Percentiles rank a stretch among this genome's conserved stretches.
These are phyloP conservation scores for Corythucha ciliata DNA, from an alignment of 2,888 invertebrate species.

Conservation along the genomic window DNA sequence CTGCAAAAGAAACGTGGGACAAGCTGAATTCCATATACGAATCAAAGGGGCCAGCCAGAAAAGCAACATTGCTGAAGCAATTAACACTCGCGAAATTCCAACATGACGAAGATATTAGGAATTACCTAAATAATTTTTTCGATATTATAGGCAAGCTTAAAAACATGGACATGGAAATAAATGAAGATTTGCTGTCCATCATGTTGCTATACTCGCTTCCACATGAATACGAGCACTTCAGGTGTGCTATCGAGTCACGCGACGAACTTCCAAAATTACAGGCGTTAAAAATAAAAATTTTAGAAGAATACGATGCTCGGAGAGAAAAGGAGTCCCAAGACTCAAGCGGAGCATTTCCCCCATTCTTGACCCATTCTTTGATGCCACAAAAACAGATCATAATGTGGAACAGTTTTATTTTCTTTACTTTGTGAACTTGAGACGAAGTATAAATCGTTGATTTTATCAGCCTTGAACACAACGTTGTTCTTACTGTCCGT, in stretches of 20 bases:
- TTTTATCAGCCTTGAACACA: too few species aligned
- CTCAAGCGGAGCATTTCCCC: too few species aligned
- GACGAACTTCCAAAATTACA: slow-evolving; percentile 38
- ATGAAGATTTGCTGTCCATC: slow-evolving; percentile 2
- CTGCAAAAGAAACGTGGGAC: slow-evolving; percentile 29
- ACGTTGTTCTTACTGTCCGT: too few species aligned
- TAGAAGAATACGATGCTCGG: slow-evolving; percentile 14
- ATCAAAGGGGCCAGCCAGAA: slow-evolving; percentile 1
- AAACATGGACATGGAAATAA: slow-evolving; percentile 36
- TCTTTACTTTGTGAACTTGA: too few species aligned
- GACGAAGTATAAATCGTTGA: too few species aligned
- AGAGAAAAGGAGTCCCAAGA: too few species aligned
- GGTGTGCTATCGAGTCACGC: slow-evolving; percentile 38
- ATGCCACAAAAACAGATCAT: too few species aligned
- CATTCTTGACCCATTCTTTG: too few species aligned
- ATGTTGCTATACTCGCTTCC: slow-evolving; percentile 33
- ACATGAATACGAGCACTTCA: not conserved
- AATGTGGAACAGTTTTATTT: too few species aligned
- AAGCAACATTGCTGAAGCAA: slow-evolving; percentile 5
- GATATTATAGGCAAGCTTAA: slow-evolving; percentile 35
- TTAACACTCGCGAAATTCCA: slow-evolving; percentile 37
- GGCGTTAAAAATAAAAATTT: slow-evolving; percentile 35
- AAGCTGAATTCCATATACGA: not conserved
- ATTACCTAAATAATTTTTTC: slow-evolving; percentile 39
- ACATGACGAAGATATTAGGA: slow-evolving; percentile 38